Conservation (phyloP, 1,140 invertebrate species). For the Camponotus vicinus region DNA sequence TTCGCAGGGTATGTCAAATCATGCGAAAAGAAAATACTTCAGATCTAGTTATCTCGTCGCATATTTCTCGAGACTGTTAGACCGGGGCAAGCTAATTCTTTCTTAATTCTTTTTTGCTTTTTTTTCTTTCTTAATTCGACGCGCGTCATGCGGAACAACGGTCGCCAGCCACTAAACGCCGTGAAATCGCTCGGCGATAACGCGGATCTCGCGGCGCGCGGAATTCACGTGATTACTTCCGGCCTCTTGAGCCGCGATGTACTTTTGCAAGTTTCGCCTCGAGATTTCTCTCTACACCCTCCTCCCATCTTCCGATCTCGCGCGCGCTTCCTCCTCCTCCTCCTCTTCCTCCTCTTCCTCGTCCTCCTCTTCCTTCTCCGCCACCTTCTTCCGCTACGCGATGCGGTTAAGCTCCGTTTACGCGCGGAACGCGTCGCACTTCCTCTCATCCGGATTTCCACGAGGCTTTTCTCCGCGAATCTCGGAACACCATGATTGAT, state of each 20-base stretch:
- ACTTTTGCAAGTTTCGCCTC: conserved; percentile 83
- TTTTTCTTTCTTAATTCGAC: conserved; percentile 36
- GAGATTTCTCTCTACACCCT: conserved; percentile 65
- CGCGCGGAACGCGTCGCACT: conserved; percentile 78
- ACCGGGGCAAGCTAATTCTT: conserved; percentile 6
- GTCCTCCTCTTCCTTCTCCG: neutral
- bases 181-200: conserved; percentile 76
- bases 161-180: conserved; percentile 80
- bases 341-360: too few species aligned
- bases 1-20: neutral
- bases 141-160: conserved; percentile 68
- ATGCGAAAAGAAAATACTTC: neutral
- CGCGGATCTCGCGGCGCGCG: conserved; percentile 65
- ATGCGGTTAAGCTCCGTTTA: conserved; percentile 82
- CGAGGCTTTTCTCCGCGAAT: conserved; percentile 67
- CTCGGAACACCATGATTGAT: conserved; percentile 44
- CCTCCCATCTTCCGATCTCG: conserved; percentile 34
- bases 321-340: conserved; percentile 1
- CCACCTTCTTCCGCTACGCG: conserved; percentile 49
- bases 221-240: conserved; percentile 84
- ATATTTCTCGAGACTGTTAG: conserved; percentile 19
- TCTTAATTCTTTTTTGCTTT: too few species aligned
- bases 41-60: neutral
- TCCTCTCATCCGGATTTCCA: conserved; percentile 78
- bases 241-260: conserved; percentile 84